Conservation (phyloP, 2,113 vertebrate genomes). For the Nesoenas mayeri region DNA sequence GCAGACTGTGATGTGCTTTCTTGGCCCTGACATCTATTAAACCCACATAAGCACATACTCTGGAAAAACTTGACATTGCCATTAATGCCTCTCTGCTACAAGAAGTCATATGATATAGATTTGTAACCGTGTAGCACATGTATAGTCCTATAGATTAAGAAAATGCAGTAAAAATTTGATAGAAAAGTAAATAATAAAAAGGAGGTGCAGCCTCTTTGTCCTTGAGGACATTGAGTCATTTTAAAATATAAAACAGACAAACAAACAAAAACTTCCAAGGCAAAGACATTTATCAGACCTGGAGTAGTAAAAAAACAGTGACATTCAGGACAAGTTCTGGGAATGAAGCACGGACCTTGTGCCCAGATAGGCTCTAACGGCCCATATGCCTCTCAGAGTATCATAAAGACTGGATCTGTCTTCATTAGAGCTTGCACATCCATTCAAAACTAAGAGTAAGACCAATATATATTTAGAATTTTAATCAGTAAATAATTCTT, state of each 20-base stretch:
- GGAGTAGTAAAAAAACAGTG: background rate
- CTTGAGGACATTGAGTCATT: background rate
- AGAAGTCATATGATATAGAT: background rate
- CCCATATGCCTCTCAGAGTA: background rate
- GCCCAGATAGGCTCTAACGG: background rate
- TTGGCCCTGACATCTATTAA: constrained; percentile 12
- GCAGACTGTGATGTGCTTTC: background rate
- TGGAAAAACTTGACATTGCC: background rate
- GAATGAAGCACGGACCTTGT: background rate
- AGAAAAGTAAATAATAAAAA: background rate
- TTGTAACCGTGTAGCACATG: background rate
- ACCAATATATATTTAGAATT: background rate
- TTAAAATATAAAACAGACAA: background rate
- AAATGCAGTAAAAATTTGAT: background rate
- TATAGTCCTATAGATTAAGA: background rate
- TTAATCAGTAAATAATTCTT: background rate
- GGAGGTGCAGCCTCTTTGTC: background rate
- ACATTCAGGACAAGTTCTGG: background rate
- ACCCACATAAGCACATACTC: background rate
- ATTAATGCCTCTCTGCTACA: background rate
- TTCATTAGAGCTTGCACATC: background rate
- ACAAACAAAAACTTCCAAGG: background rate
- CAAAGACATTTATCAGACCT: background rate
- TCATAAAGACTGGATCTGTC: background rate
- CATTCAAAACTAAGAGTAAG: background rate